Percentiles rank a stretch among this genome's conserved stretches.
These are phyloP conservation scores for Heliconius himera DNA, from an alignment of 1,140 invertebrate genomes.

Conservation along the genomic window DNA sequence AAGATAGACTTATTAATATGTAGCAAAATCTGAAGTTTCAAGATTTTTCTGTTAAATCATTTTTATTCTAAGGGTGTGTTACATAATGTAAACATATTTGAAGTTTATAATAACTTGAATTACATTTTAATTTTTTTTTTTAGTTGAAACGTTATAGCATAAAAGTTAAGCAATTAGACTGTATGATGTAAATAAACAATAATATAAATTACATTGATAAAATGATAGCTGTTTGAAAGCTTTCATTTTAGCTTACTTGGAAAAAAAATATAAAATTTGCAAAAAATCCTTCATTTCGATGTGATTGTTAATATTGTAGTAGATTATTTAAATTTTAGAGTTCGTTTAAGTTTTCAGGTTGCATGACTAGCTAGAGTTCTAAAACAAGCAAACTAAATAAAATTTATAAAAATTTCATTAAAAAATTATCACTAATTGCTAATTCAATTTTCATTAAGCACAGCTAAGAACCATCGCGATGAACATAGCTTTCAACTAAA, in stretches of 20 bases:
- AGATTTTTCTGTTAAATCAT: background rate
- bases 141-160: background rate
- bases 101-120: background rate
- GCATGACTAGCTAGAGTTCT: no score
- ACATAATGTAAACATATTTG: background rate
- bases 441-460: no score
- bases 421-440: no score
- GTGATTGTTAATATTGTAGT: no score
- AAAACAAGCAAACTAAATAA: no score
- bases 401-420: no score
- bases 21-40: background rate
- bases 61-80: background rate
- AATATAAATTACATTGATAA: background rate
- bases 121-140: background rate
- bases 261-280: background rate
- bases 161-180: background rate
- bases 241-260: background rate
- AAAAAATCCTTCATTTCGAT: background rate
- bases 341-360: no score
- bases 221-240: background rate
- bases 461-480: no score
- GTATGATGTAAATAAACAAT: constrained; percentile 1
- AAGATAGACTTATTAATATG: background rate
- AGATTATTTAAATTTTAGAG: no score
- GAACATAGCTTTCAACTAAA: no score